Evolutionary conservation across 2,797 vertebrate genomes (phyloP).

Genomic region (Naso thynnoides): DNA sequence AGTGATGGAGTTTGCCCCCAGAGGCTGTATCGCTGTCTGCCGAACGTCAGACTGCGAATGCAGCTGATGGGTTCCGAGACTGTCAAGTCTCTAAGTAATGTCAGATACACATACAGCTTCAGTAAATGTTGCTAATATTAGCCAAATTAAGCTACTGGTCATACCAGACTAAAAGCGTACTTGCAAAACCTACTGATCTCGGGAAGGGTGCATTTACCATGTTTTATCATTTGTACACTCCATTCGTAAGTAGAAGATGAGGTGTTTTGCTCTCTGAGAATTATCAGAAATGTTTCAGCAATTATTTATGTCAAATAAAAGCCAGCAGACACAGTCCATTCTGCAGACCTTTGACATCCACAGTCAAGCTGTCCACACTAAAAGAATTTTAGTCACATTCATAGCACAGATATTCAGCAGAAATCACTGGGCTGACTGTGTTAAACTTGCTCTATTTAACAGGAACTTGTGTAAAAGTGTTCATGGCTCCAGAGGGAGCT

Average conservation of each 20-base stretch:
- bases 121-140: not conserved
- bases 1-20: no score
- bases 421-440: not conserved
- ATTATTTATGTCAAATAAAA: no score
- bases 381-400: not conserved
- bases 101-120: not conserved
- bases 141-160: not conserved
- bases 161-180: not conserved
- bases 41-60: no score
- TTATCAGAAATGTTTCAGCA: no score
- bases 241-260: not conserved
- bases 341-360: constrained; percentile 11
- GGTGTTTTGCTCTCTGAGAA: not conserved
- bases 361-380: not conserved
- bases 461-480: not conserved
- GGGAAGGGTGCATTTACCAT: not conserved
- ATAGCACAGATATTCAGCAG: not conserved
- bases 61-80: no score
- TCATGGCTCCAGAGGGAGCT: not conserved
- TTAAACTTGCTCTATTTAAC: not conserved
- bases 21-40: no score
- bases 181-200: not conserved
- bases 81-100: no score
- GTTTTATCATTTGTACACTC: not conserved
- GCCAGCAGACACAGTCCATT: not conserved